Percentiles rank a stretch among this genome's conserved stretches.
phyloP scores from a whole-genome alignment of 2,888 invertebrate species.

The Pegoplata infirma region DNA sequence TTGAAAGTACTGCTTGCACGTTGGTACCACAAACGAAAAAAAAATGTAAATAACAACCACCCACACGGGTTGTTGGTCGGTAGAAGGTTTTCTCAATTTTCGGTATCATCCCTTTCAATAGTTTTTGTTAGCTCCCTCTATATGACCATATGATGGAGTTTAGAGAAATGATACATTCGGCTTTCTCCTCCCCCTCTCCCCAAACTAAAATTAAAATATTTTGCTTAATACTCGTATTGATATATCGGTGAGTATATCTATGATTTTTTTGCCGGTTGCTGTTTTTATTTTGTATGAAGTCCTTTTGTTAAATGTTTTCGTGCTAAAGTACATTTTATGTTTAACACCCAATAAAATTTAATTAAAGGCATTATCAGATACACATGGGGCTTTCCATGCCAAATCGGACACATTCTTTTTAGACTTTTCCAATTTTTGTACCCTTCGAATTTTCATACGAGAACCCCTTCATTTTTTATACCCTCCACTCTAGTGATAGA shows the following conservation, averaged over 20 bases:
- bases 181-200: conserved; percentile 11
- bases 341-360: background rate
- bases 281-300: conserved; percentile 15
- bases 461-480: too few relatives aligned
- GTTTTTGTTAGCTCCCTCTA: background rate
- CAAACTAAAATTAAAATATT: conserved; percentile 8
- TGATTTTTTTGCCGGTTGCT: conserved; percentile 26
- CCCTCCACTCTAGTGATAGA: too few relatives aligned
- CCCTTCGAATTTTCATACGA: too few relatives aligned
- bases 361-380: background rate
- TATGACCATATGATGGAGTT: conserved; percentile 8
- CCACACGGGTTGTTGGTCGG: conserved; percentile 1
- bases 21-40: too few relatives aligned
- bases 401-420: too few relatives aligned
- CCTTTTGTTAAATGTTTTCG: conserved; percentile 29
- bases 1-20: conserved; percentile 29
- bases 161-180: background rate
- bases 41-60: conserved; percentile 57
- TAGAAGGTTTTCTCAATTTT: background rate
- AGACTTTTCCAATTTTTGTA: too few relatives aligned
- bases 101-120: conserved; percentile 28
- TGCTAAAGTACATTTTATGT: conserved; percentile 27
- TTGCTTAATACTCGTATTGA: too few relatives aligned
- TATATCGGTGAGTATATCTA: too few relatives aligned
- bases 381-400: too few relatives aligned